Evolutionary conservation across 2,888 invertebrate species (phyloP), one percentile per base, ranked within the genome.

Genomic region (Suillia variegata): DNA sequence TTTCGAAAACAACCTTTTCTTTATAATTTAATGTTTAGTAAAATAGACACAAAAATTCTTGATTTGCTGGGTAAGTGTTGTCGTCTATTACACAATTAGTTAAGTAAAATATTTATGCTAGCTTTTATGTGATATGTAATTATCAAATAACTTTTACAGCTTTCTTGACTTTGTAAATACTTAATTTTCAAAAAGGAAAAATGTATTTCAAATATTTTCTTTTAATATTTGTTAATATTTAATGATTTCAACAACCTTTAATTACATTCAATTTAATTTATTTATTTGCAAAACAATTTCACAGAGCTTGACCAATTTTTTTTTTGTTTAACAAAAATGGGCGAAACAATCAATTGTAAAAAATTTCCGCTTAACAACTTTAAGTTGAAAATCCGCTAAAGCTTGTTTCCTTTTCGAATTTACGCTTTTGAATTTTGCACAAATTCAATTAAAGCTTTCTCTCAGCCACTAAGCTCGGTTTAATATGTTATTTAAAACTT

Each of bases 81-180:
- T 53, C 17, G 21, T 38, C 38, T 52, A 59, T 54, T 38, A 24
- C 15, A 22, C 22, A 50, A 22, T 22, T 15, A 26, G 12, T 24
- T 24, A 24, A 48, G 8, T 48, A 18, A 26, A 21, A 26, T 13
- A 22, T 26, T 26, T n/a, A 31, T 52, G 13, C n/a, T n/a, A n/a
- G n/a, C n/a, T 38, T 38, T 13, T 38, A 13, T 38, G n/a, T 38
- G 38, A 38, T 38, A 38, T 38, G 38, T 38, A 8, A n/a, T 38
- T n/a, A 38, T 38, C n/a, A 38, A 38, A 68, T 21, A 64, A 63
- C 55, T 59, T 56, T 59, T 69, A 58, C 67, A 62, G 64, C 62
- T 38, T 24, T 2, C 31, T 2, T n/a, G 18, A 22, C 47, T 18
- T 42, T 42, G 15, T 33, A 20, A 33, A 33, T 31, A 33, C 33